phyloP scores from a whole-genome alignment of 2,797 vertebrate species.

The Enteromius argenteus region DNA sequence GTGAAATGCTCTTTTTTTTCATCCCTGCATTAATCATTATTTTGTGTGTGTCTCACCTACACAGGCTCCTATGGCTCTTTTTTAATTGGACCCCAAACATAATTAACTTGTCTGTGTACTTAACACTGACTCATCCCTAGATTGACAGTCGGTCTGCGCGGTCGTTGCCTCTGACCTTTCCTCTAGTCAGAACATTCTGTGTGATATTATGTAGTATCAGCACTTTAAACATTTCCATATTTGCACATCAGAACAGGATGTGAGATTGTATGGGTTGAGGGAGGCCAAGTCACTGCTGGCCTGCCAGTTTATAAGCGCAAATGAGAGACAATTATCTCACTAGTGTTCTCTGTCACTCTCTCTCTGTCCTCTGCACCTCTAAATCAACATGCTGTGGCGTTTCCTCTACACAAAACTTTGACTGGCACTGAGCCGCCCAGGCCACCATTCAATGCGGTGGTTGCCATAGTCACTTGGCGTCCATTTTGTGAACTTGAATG shows the following conservation, averaged over 20 bases:
- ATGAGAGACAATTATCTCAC: conserved; percentile 16
- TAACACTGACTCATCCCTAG: conserved; percentile 27
- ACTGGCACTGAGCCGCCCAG: not conserved
- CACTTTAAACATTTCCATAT: conserved; percentile 46
- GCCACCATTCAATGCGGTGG: conserved; percentile 7
- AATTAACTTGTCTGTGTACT: conserved; percentile 33
- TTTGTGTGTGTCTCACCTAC: not conserved
- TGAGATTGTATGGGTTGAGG: conserved; percentile 22
- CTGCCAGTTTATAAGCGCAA: conserved; percentile 18
- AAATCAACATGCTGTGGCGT: conserved; percentile 42
- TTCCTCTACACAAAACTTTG: conserved; percentile 27
- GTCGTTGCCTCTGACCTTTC: conserved; percentile 46
- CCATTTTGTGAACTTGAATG: conserved; percentile 16
- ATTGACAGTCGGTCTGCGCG: conserved; percentile 24
- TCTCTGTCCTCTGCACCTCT: conserved; percentile 31
- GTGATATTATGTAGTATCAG: conserved; percentile 34
- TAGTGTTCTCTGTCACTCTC: conserved; percentile 6
- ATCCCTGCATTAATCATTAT: not conserved
- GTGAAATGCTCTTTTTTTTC: not conserved
- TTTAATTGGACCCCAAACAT: not conserved
- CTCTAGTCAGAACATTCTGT: conserved; percentile 39
- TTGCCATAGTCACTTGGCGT: conserved; percentile 5
- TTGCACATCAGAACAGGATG: conserved; percentile 32
- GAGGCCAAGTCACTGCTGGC: conserved; percentile 7
- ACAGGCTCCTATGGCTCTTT: not conserved